Percentiles rank a stretch among this genome's conserved stretches.
phyloP scores from a whole-genome alignment of 2,888 invertebrate genomes.

The Molanna angustata region DNA sequence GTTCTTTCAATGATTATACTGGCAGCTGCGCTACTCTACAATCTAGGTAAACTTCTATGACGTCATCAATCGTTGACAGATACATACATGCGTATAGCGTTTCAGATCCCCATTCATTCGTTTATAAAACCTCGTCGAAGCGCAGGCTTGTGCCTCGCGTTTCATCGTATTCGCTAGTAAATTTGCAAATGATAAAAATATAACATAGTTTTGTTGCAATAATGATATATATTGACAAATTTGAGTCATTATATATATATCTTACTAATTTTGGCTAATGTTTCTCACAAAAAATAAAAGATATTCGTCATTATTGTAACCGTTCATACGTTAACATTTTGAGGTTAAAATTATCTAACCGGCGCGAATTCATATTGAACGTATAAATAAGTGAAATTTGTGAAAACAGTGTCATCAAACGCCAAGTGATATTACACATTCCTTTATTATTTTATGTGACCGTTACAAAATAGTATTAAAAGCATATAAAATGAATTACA shows the following conservation, averaged over 20 bases:
- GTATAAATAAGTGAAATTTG: slow-evolving; percentile 22
- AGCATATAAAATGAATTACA: slow-evolving; percentile 53
- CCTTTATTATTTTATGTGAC: slow-evolving; percentile 15
- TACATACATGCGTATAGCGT: slow-evolving; percentile 19
- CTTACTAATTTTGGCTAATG: slow-evolving; percentile 12
- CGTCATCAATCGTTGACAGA: slow-evolving; percentile 31
- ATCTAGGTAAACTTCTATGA: too few relatives aligned
- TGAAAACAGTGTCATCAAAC: slow-evolving; percentile 15
- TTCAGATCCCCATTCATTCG: slow-evolving; percentile 25
- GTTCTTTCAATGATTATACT: too few relatives aligned
- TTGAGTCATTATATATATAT: slow-evolving; percentile 4
- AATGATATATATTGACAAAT: slow-evolving; percentile 3
- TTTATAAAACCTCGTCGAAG: slow-evolving; percentile 18
- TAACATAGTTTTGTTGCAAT: slow-evolving; percentile 14
- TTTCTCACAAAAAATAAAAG: slow-evolving; percentile 16
- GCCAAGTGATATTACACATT: slow-evolving; percentile 15
- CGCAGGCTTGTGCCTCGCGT: slow-evolving; percentile 13
- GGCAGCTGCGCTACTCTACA: too few relatives aligned
- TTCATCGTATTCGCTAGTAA: slow-evolving; percentile 13
- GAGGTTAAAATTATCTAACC: slow-evolving; percentile 26
- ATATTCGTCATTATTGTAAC: slow-evolving; percentile 16
- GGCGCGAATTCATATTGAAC: slow-evolving; percentile 20
- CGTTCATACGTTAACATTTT: slow-evolving; percentile 12
- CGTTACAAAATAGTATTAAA: slow-evolving; percentile 39
- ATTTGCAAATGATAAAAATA: slow-evolving; percentile 12